Evolutionary conservation across 2,888 invertebrate genomes (phyloP).

Genomic region (Drosophila koepferae): DNA sequence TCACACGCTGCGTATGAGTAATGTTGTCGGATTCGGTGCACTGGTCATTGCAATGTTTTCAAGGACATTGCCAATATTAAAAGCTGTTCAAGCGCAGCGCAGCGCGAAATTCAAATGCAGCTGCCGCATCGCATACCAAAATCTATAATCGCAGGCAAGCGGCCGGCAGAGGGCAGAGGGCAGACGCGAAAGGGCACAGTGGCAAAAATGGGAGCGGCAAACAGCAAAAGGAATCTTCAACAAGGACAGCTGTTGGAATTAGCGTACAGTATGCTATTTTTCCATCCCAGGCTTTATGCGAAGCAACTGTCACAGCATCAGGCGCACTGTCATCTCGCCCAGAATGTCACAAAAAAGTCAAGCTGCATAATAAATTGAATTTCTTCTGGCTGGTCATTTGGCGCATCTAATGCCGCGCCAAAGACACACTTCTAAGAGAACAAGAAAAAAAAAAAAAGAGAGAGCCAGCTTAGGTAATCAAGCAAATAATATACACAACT

Average conservation of each 20-base stretch:
- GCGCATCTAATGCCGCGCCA: constrained; percentile 57
- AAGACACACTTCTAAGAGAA: constrained; percentile 53
- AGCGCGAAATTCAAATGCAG: constrained; percentile 78
- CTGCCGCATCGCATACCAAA: constrained; percentile 61
- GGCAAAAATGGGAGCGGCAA: constrained; percentile 14
- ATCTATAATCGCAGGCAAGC: constrained; percentile 40
- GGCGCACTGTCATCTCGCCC: constrained; percentile 53
- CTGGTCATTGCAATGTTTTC: constrained; percentile 57
- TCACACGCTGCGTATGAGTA: constrained; percentile 75
- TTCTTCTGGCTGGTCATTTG: constrained; percentile 72
- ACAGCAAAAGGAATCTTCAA: constrained; percentile 55
- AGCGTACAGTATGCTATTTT: constrained; percentile 57
- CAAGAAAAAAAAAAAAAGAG: constrained; percentile 10
- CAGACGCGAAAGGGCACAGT: not conserved
- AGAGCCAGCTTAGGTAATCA: constrained; percentile 13
- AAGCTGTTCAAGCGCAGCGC: constrained; percentile 68
- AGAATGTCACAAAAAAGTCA: constrained; percentile 54
- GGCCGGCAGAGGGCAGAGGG: not conserved
- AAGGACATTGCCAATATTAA: constrained; percentile 75
- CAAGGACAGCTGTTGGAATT: constrained; percentile 73
- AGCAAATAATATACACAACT: not conserved
- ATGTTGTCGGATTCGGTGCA: constrained; percentile 48
- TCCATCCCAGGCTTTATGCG: constrained; percentile 32
- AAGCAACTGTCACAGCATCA: constrained; percentile 52
- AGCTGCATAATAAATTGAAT: constrained; percentile 80